Base-by-base conservation (phyloP, 2,113 vertebrate species). In the Hemibagrus wyckioides region DNA sequence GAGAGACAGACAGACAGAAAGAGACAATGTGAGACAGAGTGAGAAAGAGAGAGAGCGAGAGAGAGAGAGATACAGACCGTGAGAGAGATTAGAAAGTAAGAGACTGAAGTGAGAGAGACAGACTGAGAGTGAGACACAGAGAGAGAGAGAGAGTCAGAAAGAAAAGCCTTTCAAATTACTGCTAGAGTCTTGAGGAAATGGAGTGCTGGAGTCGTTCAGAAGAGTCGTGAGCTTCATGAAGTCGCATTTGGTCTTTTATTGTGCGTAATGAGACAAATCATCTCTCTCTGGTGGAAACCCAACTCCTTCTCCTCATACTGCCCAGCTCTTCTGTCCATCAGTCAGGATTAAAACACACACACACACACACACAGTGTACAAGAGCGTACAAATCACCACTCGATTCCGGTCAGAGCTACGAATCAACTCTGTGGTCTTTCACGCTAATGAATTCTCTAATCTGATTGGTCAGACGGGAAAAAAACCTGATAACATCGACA, bases 141-240 rank as follows among this genome's bases (percentile, higher is more conserved):
- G 39, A 77, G 36, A 85, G 25, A 85, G 36, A 23, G 25, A 48
- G 39, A 59, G 57, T 61, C 33, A 19, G 28, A 79, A 19, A 79
- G n/a, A 15, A 33, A n/a, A 30, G 8, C 28, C 71, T 28, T 33
- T 71, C n/a, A 63, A 56, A 73, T 84, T 36, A 59, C 83, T 59
- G 23, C 17, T 75, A 41, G 21, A 85, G 59, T 57, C 54, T 44
- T 69, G 33, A 7, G 83, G 6, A 59, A 85, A 85, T 75, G 57
- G 52, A 75, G 36, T 44, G 52, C 83, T 75, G 69, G 6, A 59
- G 33, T 59, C 25, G 19, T n/a, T 57, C 52, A n/a, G 17, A 41
- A 85, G 67, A 59, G 15, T 57, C 52, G 56, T 59, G 2, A 19
- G 25, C 14, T 30, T 39, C 17, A 59, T 23, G 19, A 19, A 41